Conservation (phyloP, 1,140 invertebrate genomes). For the Liolophura sinensis region DNA sequence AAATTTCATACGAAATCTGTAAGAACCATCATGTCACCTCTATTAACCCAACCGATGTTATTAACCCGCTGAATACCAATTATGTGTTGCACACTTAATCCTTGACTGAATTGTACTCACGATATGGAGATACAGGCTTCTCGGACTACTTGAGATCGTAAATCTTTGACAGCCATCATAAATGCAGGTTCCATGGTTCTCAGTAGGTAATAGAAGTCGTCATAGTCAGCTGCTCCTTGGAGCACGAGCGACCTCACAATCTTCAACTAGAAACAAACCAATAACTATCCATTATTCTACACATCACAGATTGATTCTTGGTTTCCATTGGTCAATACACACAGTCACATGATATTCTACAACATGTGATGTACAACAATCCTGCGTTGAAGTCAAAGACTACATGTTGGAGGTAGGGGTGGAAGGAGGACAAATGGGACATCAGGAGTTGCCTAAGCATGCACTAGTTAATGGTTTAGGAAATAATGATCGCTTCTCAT, state of each 20-base stretch:
- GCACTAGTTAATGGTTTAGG: no score
- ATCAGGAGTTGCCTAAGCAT: no score
- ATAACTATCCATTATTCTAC: slow-evolving; percentile 1
- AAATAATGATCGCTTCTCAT: background rate
- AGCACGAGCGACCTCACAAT: slow-evolving; percentile 79
- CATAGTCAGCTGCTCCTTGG: slow-evolving; percentile 77
- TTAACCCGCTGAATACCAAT: no score
- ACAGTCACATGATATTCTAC: background rate
- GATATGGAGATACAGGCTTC: slow-evolving; percentile 95
- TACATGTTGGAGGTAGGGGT: no score
- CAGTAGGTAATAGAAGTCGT: slow-evolving; percentile 81
- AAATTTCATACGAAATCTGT: no score
- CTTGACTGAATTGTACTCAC: slow-evolving; percentile 43
- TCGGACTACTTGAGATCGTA: slow-evolving; percentile 87
- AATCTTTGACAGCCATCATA: slow-evolving; percentile 83
- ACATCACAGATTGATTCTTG: background rate
- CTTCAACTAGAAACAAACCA: slow-evolving; percentile 69
- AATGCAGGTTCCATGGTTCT: slow-evolving; percentile 81
- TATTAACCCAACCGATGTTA: no score
- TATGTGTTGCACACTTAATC: background rate
- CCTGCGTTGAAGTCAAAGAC: no score
- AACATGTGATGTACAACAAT: no score
- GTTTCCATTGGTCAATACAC: background rate
- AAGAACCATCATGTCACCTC: no score
- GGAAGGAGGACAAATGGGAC: no score